phyloP scores from a whole-genome alignment of 2,797 vertebrate species.

The Macropodus opercularis region DNA sequence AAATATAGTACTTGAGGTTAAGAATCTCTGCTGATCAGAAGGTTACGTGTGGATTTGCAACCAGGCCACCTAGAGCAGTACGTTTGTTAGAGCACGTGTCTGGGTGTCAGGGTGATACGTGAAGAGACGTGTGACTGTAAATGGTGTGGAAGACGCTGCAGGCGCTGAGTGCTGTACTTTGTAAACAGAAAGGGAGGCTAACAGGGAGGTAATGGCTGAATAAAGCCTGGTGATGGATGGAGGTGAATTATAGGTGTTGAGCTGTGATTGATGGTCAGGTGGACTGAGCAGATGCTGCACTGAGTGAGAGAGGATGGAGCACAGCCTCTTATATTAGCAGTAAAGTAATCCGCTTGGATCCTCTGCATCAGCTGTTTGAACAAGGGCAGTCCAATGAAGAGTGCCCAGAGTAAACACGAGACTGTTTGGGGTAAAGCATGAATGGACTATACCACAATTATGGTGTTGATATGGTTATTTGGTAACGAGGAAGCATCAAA shows the following conservation, averaged over 20 bases:
- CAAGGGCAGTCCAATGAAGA: neutral
- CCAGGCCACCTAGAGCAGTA: neutral
- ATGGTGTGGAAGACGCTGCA: constrained; percentile 4
- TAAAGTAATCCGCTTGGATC: constrained; percentile 6
- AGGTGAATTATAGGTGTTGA: constrained; percentile 49
- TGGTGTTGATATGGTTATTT: neutral
- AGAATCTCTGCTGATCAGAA: neutral
- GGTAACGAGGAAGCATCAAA: neutral
- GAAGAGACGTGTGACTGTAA: constrained; percentile 10
- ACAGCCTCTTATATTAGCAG: constrained; percentile 20
- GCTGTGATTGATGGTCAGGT: constrained; percentile 39
- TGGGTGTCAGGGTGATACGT: neutral
- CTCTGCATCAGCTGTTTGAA: neutral
- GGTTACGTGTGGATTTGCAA: neutral
- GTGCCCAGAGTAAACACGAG: neutral
- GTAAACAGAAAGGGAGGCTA: constrained; percentile 34
- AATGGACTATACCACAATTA: neutral
- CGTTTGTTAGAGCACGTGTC: neutral
- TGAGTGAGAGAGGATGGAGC: constrained; percentile 17
- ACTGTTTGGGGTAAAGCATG: neutral
- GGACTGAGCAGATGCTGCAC: constrained; percentile 15
- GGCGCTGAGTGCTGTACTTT: constrained; percentile 12
- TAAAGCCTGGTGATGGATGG: constrained; percentile 53
- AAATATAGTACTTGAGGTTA: too few relatives aligned
- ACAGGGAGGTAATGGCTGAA: constrained; percentile 35